These are phyloP conservation scores for Tonatia bakeri DNA, from an alignment of 2,113 vertebrate genomes.

Conservation along the genomic window DNA sequence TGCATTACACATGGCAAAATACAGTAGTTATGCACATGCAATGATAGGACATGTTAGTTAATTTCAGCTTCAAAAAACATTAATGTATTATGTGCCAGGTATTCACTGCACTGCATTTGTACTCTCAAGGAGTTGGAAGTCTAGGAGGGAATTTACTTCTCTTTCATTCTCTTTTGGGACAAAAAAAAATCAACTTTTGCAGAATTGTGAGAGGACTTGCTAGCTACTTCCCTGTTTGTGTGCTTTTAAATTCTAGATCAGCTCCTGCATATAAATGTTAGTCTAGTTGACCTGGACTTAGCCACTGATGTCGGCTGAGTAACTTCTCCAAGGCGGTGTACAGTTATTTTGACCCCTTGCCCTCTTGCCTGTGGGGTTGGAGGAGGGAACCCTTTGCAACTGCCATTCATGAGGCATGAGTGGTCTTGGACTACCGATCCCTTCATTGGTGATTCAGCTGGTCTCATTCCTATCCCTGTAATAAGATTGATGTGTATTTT, in stretches of 20 bases:
- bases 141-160: neutral
- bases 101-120: neutral
- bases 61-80: neutral
- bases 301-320: neutral
- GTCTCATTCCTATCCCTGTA: slow-evolving; percentile 1
- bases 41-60: neutral
- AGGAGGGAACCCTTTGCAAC: neutral
- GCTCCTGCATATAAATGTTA: neutral
- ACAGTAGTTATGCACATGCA: neutral
- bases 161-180: neutral
- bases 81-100: neutral
- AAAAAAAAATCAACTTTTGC: neutral
- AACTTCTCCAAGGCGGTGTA: neutral
- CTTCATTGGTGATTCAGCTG: neutral
- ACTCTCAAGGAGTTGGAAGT: neutral
- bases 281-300: neutral
- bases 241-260: neutral
- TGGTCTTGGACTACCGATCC: neutral
- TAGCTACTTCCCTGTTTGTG: neutral
- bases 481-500: neutral
- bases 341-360: neutral
- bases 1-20: no score
- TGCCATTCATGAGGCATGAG: neutral
- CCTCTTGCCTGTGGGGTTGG: neutral
- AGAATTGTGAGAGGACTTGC: neutral